Conservation (phyloP, 2,797 vertebrate species). For the Acanthurus lineatus region DNA sequence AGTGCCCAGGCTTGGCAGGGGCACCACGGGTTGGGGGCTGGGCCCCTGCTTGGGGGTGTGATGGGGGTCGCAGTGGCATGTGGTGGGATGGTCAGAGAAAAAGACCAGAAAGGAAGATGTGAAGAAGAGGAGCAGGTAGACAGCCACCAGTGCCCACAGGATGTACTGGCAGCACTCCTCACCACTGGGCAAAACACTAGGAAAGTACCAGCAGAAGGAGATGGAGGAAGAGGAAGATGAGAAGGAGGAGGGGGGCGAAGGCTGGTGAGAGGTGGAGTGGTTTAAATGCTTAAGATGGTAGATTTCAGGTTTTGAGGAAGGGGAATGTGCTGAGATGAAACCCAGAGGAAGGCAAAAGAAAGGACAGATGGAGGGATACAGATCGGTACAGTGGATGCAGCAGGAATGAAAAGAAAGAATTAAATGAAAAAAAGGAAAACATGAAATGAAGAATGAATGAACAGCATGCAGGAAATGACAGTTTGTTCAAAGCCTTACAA, state of each 20-base stretch:
- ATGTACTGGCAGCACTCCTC: conserved; percentile 83
- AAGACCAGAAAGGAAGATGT: conserved; percentile 85
- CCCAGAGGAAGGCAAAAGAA: background rate
- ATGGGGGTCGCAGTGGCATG: conserved; percentile 57
- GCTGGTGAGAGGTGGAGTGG: conserved; percentile 27
- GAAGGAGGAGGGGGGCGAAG: conserved; percentile 62
- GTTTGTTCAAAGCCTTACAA: conserved; percentile 59
- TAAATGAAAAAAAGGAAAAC: conserved; percentile 64
- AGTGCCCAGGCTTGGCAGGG: conserved; percentile 56
- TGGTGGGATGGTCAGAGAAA: conserved; percentile 68
- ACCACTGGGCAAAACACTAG: conserved; percentile 79
- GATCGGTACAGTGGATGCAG: accelerated
- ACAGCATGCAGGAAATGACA: conserved; percentile 52
- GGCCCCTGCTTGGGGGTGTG: conserved; percentile 77
- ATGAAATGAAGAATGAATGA: conserved; percentile 75
- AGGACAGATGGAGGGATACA: background rate
- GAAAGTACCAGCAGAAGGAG: conserved; percentile 79
- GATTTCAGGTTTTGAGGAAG: conserved; percentile 24
- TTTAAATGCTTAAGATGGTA: conserved; percentile 71
- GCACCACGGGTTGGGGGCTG: conserved; percentile 60
- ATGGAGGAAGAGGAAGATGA: conserved; percentile 70
- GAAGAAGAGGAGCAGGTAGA: conserved; percentile 86
- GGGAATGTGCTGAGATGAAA: conserved; percentile 37
- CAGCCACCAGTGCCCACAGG: conserved; percentile 81
- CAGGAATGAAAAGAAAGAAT: background rate